These are phyloP conservation scores for Azorinus chamasolen DNA, from an alignment of 2,888 invertebrate species.

Conservation along the genomic window DNA sequence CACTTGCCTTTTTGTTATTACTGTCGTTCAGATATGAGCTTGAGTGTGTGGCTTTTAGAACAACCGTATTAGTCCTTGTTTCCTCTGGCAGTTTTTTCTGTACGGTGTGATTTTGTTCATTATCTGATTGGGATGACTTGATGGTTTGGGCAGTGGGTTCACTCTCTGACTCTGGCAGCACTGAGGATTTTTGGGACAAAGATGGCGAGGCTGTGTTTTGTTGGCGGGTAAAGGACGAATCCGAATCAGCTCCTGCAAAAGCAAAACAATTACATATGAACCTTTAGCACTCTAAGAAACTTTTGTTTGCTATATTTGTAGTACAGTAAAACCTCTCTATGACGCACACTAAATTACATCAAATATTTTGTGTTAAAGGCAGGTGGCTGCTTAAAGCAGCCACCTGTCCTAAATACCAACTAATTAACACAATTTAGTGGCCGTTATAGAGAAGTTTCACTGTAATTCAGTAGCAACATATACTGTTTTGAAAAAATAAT, in stretches of 20 bases:
- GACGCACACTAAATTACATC: too few species aligned
- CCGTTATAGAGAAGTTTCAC: too few species aligned
- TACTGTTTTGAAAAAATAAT: too few species aligned
- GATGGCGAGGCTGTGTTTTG: slow-evolving; percentile 19
- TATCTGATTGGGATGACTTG: slow-evolving; percentile 13
- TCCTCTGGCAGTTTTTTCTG: slow-evolving; percentile 14
- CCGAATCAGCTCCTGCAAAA: slow-evolving; percentile 58
- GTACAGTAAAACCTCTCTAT: too few species aligned
- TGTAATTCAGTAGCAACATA: too few species aligned
- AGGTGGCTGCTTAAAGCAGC: too few species aligned
- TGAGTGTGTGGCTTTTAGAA: slow-evolving; percentile 39
- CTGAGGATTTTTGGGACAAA: slow-evolving; percentile 36
- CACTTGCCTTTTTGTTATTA: slow-evolving; percentile 33
- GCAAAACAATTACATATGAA: too few species aligned
- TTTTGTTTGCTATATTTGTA: too few species aligned
- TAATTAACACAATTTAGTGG: too few species aligned
- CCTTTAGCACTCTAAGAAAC: too few species aligned
- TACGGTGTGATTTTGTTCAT: neutral
- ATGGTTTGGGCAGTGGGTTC: slow-evolving; percentile 4
- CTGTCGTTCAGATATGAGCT: slow-evolving; percentile 17
- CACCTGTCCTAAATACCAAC: too few species aligned
- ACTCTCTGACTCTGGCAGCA: slow-evolving; percentile 11
- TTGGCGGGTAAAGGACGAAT: slow-evolving; percentile 47
- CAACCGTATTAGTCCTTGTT: neutral
- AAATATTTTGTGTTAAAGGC: too few species aligned